phyloP scores from a whole-genome alignment of 2,888 invertebrate species.

The Tyria jacobaeae region DNA sequence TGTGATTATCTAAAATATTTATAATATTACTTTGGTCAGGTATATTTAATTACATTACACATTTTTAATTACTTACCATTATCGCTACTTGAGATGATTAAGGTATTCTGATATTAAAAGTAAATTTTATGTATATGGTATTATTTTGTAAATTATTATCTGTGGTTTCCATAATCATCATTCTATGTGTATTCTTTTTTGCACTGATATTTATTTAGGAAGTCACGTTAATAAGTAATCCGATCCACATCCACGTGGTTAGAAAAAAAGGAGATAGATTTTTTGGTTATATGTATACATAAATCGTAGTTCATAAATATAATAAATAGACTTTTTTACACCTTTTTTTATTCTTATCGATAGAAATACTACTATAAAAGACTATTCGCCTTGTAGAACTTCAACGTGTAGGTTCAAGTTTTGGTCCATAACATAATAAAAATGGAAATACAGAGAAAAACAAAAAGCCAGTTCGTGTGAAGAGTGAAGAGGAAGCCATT shows the following conservation, averaged over 20 bases:
- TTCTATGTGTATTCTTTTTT: too few relatives aligned
- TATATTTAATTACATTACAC: too few relatives aligned
- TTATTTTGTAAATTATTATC: too few relatives aligned
- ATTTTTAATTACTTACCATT: too few relatives aligned
- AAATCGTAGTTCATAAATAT: slow-evolving; percentile 1
- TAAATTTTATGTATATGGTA: too few relatives aligned
- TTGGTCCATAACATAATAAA: not conserved
- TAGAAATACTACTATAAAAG: not conserved
- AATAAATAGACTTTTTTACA: not conserved
- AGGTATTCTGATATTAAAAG: too few relatives aligned
- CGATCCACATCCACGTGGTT: slow-evolving; percentile 5
- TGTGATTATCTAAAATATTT: too few relatives aligned
- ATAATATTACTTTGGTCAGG: too few relatives aligned
- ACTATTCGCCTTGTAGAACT: not conserved
- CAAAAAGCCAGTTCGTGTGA: not conserved
- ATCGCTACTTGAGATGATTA: too few relatives aligned
- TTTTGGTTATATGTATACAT: not conserved
- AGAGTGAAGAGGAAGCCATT: slow-evolving; percentile 1
- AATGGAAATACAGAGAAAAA: slow-evolving; percentile 1
- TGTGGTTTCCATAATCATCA: too few relatives aligned
- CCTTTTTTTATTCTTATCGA: not conserved
- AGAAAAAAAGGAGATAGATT: not conserved
- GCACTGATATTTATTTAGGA: too few relatives aligned
- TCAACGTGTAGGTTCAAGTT: not conserved
- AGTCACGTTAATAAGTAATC: too few relatives aligned